phyloP scores from a whole-genome alignment of 2,888 invertebrate species.

The Sphaerophoria rueppellii region DNA sequence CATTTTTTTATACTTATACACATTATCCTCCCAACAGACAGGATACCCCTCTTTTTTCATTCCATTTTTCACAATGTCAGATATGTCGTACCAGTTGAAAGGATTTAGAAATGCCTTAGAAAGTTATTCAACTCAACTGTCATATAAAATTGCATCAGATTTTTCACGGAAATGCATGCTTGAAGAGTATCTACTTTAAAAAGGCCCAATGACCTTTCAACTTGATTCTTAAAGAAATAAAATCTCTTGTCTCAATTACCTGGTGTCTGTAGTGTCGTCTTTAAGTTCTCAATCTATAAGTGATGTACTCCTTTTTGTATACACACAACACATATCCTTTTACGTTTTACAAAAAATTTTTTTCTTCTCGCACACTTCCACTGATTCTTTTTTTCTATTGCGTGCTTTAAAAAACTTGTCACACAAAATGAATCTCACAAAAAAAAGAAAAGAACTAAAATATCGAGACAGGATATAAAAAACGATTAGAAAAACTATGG shows the following conservation, averaged over 20 bases:
- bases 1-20: not conserved
- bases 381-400: too few species aligned
- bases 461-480: not conserved
- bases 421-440: not conserved
- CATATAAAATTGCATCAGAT: constrained; percentile 12
- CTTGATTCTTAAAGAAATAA: not conserved
- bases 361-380: too few species aligned
- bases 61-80: not conserved
- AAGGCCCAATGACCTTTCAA: constrained; percentile 31
- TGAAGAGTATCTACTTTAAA: not conserved
- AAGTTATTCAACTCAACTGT: not conserved
- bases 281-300: not conserved
- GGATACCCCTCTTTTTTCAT: not conserved
- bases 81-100: constrained; percentile 26
- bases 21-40: not conserved
- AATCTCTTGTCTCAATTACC: constrained; percentile 5
- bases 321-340: constrained; percentile 5
- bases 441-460: not conserved
- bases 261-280: not conserved
- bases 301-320: not conserved
- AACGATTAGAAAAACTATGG: not conserved
- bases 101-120: constrained; percentile 3
- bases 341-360: not conserved
- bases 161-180: not conserved
- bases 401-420: not conserved